Evolutionary conservation across 2,888 invertebrate genomes (phyloP).

Genomic region (Sesia apiformis): DNA sequence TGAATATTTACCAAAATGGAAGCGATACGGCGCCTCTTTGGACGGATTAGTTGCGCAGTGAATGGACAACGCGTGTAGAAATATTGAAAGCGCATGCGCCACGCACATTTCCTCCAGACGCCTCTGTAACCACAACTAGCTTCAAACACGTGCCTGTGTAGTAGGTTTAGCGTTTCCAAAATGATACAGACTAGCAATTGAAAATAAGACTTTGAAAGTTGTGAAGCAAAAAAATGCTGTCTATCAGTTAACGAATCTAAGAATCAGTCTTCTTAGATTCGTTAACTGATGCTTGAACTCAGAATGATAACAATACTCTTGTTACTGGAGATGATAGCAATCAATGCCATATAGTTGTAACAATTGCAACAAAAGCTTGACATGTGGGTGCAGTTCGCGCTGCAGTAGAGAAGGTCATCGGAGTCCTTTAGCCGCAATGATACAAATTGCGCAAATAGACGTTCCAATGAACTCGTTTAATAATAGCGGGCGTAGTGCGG

Average conservation of each 20-base stretch:
- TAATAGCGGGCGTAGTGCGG: slow-evolving; percentile 68
- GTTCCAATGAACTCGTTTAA: slow-evolving; percentile 74
- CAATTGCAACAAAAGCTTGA: background rate
- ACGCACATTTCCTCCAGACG: slow-evolving; percentile 41
- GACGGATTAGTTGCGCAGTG: slow-evolving; percentile 60
- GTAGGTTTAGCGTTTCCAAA: background rate
- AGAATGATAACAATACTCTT: background rate
- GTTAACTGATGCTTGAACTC: background rate
- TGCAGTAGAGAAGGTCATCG: slow-evolving; percentile 55
- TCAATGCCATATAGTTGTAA: background rate
- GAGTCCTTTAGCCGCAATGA: slow-evolving; percentile 58
- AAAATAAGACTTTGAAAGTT: background rate
- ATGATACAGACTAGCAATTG: background rate
- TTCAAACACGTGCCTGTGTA: slow-evolving; percentile 27
- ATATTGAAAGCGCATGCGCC: slow-evolving; percentile 56
- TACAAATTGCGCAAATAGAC: slow-evolving; percentile 73
- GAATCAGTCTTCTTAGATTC: background rate
- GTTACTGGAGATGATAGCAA: background rate
- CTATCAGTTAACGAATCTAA: no score
- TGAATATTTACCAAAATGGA: slow-evolving; percentile 55
- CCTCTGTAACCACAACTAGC: slow-evolving; percentile 19
- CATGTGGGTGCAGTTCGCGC: slow-evolving; percentile 13
- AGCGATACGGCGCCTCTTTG: slow-evolving; percentile 29
- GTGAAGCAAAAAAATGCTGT: background rate
- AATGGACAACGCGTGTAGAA: slow-evolving; percentile 55